Evolutionary conservation across 2,113 vertebrate species (phyloP).

Genomic region (Cervus canadensis): DNA sequence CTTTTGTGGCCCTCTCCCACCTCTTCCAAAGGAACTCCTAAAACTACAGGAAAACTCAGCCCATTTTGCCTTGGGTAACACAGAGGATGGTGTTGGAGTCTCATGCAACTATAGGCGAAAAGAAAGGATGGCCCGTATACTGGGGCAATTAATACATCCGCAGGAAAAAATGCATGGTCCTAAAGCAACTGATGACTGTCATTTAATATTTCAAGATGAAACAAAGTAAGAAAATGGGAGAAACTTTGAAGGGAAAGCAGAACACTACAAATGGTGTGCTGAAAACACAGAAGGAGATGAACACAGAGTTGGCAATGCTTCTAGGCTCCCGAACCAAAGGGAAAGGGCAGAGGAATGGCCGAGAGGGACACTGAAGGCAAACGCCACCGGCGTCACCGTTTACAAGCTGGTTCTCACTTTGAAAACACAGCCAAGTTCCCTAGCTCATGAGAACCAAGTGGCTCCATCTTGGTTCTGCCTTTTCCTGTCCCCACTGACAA

Average conservation of each 20-base stretch:
- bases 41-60: not conserved
- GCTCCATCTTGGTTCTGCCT: not conserved
- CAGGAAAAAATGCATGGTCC: not conserved
- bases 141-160: not conserved
- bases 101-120: not conserved
- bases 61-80: not conserved
- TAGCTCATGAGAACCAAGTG: not conserved
- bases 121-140: not conserved
- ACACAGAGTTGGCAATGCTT: not conserved
- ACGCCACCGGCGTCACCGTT: not conserved
- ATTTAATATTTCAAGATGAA: not conserved
- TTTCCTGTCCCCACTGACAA: not conserved
- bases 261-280: not conserved
- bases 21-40: not conserved
- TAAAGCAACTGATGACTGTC: not conserved
- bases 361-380: not conserved
- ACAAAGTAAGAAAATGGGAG: not conserved
- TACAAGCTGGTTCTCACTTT: not conserved
- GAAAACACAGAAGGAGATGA: not conserved
- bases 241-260: not conserved
- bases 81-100: not conserved
- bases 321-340: not conserved
- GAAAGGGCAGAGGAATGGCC: not conserved
- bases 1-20: not conserved
- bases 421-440: not conserved